Evolutionary conservation across 2,888 invertebrate genomes (phyloP).

Genomic region (Noctua janthe): DNA sequence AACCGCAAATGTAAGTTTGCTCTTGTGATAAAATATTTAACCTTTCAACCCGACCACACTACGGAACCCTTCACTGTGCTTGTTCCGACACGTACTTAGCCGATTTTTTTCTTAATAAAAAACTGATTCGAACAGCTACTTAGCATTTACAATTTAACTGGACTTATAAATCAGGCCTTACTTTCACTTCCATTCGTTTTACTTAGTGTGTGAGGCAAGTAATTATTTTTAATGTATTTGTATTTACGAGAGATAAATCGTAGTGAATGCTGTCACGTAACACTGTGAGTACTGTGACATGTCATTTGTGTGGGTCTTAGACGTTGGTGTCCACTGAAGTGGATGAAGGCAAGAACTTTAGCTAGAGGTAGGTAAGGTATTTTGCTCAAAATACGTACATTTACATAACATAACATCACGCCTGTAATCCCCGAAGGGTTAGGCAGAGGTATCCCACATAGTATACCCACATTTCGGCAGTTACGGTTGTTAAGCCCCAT

Average conservation of each 20-base stretch:
- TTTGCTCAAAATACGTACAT: too few relatives aligned
- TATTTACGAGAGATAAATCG: constrained; percentile 46
- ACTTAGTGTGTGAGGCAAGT: constrained; percentile 55
- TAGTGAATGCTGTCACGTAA: constrained; percentile 53
- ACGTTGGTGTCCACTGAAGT: constrained; percentile 31
- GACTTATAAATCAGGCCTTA: constrained; percentile 47
- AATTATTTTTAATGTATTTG: constrained; percentile 63
- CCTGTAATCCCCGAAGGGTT: too few relatives aligned
- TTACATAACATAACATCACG: too few relatives aligned
- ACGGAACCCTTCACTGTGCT: background rate
- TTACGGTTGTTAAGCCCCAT: too few relatives aligned
- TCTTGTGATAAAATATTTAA: background rate
- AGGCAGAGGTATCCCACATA: too few relatives aligned
- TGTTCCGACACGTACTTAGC: background rate
- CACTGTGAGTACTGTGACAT: constrained; percentile 40
- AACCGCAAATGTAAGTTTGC: background rate
- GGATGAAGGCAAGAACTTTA: background rate
- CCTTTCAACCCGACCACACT: background rate
- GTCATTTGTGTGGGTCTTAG: constrained; percentile 48
- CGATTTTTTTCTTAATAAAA: constrained; percentile 23
- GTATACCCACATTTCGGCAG: too few relatives aligned
- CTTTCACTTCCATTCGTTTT: constrained; percentile 66
- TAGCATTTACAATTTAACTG: constrained; percentile 49
- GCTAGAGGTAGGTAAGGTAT: background rate
- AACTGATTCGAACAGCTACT: constrained; percentile 7